Conservation (phyloP, 2,113 vertebrate species). For the Fulica atra region DNA sequence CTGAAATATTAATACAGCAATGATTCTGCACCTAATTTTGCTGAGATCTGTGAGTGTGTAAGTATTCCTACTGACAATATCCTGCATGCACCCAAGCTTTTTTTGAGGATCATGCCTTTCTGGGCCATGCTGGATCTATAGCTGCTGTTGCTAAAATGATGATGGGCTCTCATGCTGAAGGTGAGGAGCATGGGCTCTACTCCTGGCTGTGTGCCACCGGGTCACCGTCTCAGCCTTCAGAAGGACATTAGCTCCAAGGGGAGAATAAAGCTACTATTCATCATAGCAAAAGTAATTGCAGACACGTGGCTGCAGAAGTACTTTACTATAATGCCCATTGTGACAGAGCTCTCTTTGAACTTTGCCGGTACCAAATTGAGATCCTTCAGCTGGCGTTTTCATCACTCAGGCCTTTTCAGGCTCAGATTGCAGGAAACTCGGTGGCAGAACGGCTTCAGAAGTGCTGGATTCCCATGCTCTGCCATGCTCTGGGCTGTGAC, state of each 20-base stretch:
- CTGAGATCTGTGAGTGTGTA: not conserved
- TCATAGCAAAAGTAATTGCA: not conserved
- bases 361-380: not conserved
- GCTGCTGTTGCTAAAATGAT: not conserved
- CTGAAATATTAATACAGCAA: conserved; percentile 27
- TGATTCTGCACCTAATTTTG: conserved; percentile 4
- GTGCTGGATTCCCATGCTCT: not conserved
- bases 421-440: not conserved
- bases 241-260: not conserved
- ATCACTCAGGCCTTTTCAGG: not conserved
- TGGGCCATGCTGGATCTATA: not conserved
- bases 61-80: not conserved
- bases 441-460: not conserved
- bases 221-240: not conserved
- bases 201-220: not conserved
- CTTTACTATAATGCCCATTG: not conserved
- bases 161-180: not conserved
- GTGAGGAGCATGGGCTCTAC: not conserved
- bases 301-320: not conserved
- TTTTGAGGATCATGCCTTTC: not conserved
- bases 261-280: not conserved
- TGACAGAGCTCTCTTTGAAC: not conserved
- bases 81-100: not conserved
- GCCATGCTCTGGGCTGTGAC: not conserved
- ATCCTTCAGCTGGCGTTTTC: not conserved